Evolutionary conservation across 2,113 vertebrate genomes (phyloP), one percentile per base, ranked within the genome.

Genomic region (Mesocricetus auratus): DNA sequence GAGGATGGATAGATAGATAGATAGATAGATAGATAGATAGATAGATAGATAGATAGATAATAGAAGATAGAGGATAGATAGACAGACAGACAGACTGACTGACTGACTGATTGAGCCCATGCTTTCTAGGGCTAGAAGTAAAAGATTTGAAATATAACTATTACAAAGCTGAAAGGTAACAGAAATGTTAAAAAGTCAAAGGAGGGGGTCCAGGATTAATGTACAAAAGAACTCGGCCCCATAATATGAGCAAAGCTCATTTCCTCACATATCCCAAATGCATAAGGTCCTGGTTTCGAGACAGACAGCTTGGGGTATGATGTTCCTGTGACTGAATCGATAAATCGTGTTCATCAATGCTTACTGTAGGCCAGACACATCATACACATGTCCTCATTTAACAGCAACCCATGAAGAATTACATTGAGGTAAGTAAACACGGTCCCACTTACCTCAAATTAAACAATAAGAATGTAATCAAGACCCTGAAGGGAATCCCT

Each of bases 101-200:
- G 15, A 60, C 19, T 19, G 19, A 60, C 21, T 6, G 58, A 60
- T 60, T 47, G 13, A 31, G 16, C 22, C 26, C 29, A 29, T 39
- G 56, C 36, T 42, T 71, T 42, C 50, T 39, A 58, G 33, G 31
- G 33, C 15, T 75, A 92, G 64, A 96, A 88, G 56, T 73, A 62
- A 93, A 94, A 69, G 12, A 66, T 68, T 58, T 92, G n/a, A 31
- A 94, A 79, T 42, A 47, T 91, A 60, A 74, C 9, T 4, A 26
- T 56, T 36, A 29, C 68, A 53, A 96, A 85, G 5, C 21, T 62
- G 64, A 90, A 79, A 56, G 5, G 12, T 33, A 68, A 86, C 50
- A 94, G 69, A 75, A 88, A 69, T 88, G n/a, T 69, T 78, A 42
- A 31, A 66, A 92, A 92, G 33, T 9, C 36, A 87, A 96, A 83